Base-by-base conservation (phyloP, 2,888 invertebrate genomes). In the Spodoptera picta region DNA sequence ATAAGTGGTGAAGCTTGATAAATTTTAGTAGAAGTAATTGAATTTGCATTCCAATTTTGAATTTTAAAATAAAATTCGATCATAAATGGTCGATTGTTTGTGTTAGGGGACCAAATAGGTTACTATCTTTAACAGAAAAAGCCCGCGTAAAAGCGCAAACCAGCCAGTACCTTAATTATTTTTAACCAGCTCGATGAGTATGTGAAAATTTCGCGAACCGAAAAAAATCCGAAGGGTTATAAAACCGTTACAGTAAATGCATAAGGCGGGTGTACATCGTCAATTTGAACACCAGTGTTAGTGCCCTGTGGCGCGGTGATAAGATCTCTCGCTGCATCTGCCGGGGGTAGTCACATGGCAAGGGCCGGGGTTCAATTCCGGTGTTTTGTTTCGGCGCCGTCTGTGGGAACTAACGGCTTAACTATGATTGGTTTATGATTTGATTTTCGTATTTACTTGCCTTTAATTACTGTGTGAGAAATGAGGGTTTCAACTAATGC, bases 271-370 rank as follows among this genome's bases (percentile, higher is more conserved):
- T 87, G 83, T 85, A 84, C 84, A 85, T 88, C 88, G 90, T 88
- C 85, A 86, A 85, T 87, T 87, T 85, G 78, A 88, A 86, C 87
- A 91, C 88, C 89, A 91, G 75, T 60, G 75, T 60, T 72, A 75
- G 75, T 83, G 85, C 90, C 92, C 93, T 87, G 92, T 87, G 89
- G 92, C 83, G 90, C 82, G 75, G 72, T 86, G 90, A 89, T 92
- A 94, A 92, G 89, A 94, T 94, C 94, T 90, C 71, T 76, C 66
- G 87, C 86, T 90, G 90, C 93, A 93, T 94, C 94, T 94, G 94
- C 92, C 90, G 81, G 70, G 78, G 83, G 81, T 80, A 80, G 79
- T 67, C 77, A 63, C 73, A 70, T 72, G 77, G 84, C 78, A 82
- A 86, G 87, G 90, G 89, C 87, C 85, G 89, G 89, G 92, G 90